Conservation (phyloP, 30 jellyfish, hydroid and myxozoan genomes). For the Turritopsis rubra region DNA sequence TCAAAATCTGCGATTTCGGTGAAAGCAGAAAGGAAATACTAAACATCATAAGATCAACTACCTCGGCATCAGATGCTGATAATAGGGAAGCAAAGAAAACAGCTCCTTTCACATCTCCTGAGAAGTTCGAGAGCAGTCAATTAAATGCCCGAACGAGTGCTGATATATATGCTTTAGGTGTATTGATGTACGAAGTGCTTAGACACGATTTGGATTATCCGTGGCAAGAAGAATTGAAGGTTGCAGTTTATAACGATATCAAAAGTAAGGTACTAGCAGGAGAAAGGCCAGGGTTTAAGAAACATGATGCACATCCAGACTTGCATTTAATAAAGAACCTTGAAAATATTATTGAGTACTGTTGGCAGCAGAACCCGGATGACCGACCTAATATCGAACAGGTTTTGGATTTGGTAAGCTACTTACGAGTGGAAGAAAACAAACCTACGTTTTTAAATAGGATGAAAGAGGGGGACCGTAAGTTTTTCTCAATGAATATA, state of each 20-base stretch:
- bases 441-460: no score
- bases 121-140: neutral
- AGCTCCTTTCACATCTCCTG: neutral
- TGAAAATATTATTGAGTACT: neutral
- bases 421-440: neutral
- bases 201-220: neutral
- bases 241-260: neutral
- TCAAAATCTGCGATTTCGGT: neutral
- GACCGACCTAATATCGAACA: neutral
- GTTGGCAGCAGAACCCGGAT: neutral
- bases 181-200: neutral
- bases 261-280: neutral
- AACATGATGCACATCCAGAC: neutral
- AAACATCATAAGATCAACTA: neutral
- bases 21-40: neutral
- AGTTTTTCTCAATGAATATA: neutral
- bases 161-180: neutral
- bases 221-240: neutral
- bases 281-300: neutral
- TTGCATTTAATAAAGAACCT: neutral
- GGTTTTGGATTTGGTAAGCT: neutral
- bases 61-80: neutral
- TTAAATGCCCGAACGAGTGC: neutral
- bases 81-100: neutral
- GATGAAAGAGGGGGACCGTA: neutral